Conservation (phyloP, 2,888 invertebrate species). For the Drosophila meridionalis region DNA sequence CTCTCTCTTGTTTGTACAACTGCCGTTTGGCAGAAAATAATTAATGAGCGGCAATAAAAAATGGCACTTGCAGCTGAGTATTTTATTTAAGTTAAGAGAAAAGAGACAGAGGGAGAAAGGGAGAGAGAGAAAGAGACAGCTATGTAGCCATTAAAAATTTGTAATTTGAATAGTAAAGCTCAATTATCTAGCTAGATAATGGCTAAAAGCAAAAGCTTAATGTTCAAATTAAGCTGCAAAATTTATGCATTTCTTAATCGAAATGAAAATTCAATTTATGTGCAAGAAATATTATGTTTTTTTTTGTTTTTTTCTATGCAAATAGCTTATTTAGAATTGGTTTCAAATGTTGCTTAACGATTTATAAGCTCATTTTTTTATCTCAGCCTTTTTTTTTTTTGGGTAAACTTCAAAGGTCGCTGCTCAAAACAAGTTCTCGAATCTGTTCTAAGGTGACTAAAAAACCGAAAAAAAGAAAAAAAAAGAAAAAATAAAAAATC, state of each 20-base stretch:
- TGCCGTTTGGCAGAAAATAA: slow-evolving; percentile 45
- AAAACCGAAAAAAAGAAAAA: not conserved
- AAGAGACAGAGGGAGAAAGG: not conserved
- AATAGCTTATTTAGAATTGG: slow-evolving; percentile 37
- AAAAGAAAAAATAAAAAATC: not conserved
- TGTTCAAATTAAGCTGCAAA: not conserved
- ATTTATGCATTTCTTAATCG: slow-evolving; percentile 23
- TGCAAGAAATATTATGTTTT: slow-evolving; percentile 32
- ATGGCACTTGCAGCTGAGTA: slow-evolving; percentile 52
- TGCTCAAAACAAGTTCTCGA: slow-evolving; percentile 61
- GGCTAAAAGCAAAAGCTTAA: not conserved
- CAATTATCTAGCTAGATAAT: slow-evolving; percentile 12
- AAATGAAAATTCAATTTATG: slow-evolving; percentile 22
- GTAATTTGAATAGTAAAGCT: slow-evolving; percentile 30
- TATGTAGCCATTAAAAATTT: slow-evolving; percentile 16
- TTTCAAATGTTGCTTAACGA: slow-evolving; percentile 45
- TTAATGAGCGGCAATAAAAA: slow-evolving; percentile 57
- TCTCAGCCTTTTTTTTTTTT: slow-evolving; percentile 7
- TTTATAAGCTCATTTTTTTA: slow-evolving; percentile 55
- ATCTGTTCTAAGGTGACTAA: slow-evolving; percentile 21
- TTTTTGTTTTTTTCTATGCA: slow-evolving; percentile 7
- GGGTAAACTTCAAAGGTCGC: slow-evolving; percentile 47
- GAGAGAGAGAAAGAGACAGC: slow-evolving; percentile 3
- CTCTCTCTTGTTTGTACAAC: slow-evolving; percentile 62
- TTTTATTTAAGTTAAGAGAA: slow-evolving; percentile 33